Evolutionary conservation across 2,797 vertebrate genomes (phyloP), one percentile per base, ranked within the genome.

Genomic region (Eupleurogrammus muticus): DNA sequence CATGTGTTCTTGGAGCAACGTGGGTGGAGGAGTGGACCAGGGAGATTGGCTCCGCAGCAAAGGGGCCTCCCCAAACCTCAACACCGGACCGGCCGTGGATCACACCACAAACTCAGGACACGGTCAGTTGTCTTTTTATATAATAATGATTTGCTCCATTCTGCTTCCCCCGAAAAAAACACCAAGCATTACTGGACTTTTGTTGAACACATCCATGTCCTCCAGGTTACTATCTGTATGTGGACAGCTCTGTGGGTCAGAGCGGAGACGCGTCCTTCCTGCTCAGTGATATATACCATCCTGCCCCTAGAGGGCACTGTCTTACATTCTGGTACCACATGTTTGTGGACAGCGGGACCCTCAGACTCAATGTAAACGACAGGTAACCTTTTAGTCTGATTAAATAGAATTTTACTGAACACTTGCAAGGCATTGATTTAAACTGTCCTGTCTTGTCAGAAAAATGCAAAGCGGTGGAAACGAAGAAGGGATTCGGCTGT

Each of bases 271-370:
- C 12, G 61, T 83, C 90, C 36, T 86, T 89, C 64, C 83, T 95
- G 28, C 70, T 90, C 36, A 90, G 94, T 77, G 93, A 94, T 17
- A 86, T 93, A 48, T 74, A 92, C 46, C 80, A 87, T 32, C 81
- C 89, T 8, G 66, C 85, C 87, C 81, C 60, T 24, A 83, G 63
- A 67, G 90, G 89, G 23, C 86, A 92, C 84, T 94, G 93, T 83
- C 83, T 95, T 24, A 86, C 42, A 17, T 95, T 94, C 83, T 95
- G 94, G 93, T 94, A 93, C 79, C 90, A 94, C 65, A 94, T 94
- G 86, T 76, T 77, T 48, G 92, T 91, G 10, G 20, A 64, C 56
- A n/a, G 92, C 2, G 93, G 93, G 54, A 92, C 87, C 5, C 92
- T 94, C 5, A 89, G 36, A 42, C 76, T 95, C 66, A 89, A 80